A percentile compares a stretch with the other conserved stretches of the same genome.
Evolutionary conservation across 2,797 vertebrate species (phyloP).

Genomic region (Ptychobarbus kaznakovi): DNA sequence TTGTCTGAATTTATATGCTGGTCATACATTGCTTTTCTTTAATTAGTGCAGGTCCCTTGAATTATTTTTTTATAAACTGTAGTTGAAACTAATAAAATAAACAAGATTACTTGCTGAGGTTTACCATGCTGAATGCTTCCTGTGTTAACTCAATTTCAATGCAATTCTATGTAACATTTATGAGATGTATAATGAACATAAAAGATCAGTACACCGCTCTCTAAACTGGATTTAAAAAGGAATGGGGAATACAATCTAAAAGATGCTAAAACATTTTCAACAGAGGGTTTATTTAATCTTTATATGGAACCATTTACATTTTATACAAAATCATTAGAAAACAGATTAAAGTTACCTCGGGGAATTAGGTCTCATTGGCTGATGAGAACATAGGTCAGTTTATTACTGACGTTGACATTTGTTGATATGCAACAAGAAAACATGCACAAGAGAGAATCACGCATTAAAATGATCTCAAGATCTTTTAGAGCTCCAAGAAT

Average conservation of each 20-base stretch:
- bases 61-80: conserved; percentile 5
- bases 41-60: conserved; percentile 55
- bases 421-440: conserved; percentile 43
- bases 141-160: background rate
- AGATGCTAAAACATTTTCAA: conserved; percentile 19
- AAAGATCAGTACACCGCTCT: background rate
- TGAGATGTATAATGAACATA: background rate
- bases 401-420: conserved; percentile 36
- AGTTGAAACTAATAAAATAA: background rate
- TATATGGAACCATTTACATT: conserved; percentile 81
- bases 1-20: conserved; percentile 78
- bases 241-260: background rate
- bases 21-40: conserved; percentile 76
- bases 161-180: background rate
- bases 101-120: background rate
- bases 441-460: conserved; percentile 52
- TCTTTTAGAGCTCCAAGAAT: conserved; percentile 9
- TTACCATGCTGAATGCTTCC: background rate
- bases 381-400: conserved; percentile 39
- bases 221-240: background rate
- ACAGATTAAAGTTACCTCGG: conserved; percentile 64
- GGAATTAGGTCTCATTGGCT: conserved; percentile 58
- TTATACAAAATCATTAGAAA: conserved; percentile 82
- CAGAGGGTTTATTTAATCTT: conserved; percentile 72
- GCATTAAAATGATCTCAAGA: conserved; percentile 44